A percentile compares a stretch with the other conserved stretches of the same genome.
phyloP scores from a whole-genome alignment of 1,140 invertebrate genomes.

The Bombus sibiricus region DNA sequence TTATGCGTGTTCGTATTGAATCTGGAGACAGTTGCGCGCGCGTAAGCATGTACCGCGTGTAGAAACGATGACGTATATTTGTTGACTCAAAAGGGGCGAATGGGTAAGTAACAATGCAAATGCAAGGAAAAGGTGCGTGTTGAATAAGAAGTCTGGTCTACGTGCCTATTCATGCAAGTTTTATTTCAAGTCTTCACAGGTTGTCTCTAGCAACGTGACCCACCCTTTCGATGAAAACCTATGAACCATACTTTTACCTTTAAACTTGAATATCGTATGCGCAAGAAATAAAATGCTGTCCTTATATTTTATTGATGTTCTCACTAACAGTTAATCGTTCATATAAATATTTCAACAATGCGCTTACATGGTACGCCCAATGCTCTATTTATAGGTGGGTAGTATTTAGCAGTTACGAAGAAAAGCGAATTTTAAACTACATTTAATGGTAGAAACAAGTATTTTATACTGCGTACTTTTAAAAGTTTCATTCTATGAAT shows the following conservation, averaged over 20 bases:
- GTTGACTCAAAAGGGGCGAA: conserved; percentile 45
- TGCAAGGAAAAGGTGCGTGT: conserved; percentile 27
- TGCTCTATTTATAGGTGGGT: not conserved
- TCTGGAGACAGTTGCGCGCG: conserved; percentile 15
- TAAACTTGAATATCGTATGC: not conserved
- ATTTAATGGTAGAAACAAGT: not conserved
- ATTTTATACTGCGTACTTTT: not conserved
- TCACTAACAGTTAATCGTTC: not conserved
- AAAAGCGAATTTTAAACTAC: not conserved
- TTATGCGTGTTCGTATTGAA: conserved; percentile 25
- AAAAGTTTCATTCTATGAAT: not conserved
- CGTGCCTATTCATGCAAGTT: conserved; percentile 25
- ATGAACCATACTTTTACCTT: not conserved
- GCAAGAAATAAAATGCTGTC: not conserved
- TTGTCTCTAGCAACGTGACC: conserved; percentile 20
- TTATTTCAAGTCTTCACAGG: conserved; percentile 28
- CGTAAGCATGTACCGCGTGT: conserved; percentile 44
- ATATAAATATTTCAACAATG: not conserved
- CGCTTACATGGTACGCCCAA: not conserved
- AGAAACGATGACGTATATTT: conserved; percentile 47
- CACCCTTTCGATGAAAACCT: conserved; percentile 20
- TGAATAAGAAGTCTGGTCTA: conserved; percentile 23
- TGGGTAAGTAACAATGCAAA: conserved; percentile 44
- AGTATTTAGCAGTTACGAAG: not conserved
- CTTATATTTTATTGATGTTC: not conserved